phyloP scores from a whole-genome alignment of 2,113 vertebrate genomes.

The Halcyon malimbica region DNA sequence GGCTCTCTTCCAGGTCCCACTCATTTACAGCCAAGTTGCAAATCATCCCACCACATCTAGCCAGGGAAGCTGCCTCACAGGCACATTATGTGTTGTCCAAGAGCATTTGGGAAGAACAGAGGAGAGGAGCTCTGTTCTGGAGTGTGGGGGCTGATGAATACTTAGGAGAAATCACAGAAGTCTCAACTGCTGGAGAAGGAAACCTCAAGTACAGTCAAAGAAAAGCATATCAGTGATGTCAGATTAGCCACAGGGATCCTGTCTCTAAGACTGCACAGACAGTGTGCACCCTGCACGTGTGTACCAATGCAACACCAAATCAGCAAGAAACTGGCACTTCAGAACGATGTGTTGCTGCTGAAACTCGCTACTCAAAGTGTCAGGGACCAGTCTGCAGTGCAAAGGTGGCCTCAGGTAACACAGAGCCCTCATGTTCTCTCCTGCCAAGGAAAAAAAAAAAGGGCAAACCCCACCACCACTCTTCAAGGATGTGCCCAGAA shows the following conservation, averaged over 20 bases:
- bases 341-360: neutral
- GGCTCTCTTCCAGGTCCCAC: conserved; percentile 47
- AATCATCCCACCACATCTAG: conserved; percentile 32
- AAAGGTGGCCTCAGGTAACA: neutral
- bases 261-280: neutral
- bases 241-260: neutral
- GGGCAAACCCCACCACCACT: accelerated
- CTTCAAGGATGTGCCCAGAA: neutral
- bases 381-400: neutral
- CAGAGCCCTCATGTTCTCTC: neutral
- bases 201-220: neutral
- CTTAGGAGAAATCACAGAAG: neutral
- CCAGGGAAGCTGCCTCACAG: conserved; percentile 30
- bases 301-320: neutral
- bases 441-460: neutral
- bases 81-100: neutral
- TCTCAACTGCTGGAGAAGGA: neutral
- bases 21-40: conserved; percentile 49
- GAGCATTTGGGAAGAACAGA: conserved; percentile 26
- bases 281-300: neutral
- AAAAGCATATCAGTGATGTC: neutral
- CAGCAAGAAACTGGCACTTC: neutral
- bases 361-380: neutral
- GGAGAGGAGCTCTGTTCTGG: neutral
- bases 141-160: neutral